These are phyloP conservation scores for Agrypnia vestita DNA, from an alignment of 1,140 invertebrate species.

Conservation along the genomic window DNA sequence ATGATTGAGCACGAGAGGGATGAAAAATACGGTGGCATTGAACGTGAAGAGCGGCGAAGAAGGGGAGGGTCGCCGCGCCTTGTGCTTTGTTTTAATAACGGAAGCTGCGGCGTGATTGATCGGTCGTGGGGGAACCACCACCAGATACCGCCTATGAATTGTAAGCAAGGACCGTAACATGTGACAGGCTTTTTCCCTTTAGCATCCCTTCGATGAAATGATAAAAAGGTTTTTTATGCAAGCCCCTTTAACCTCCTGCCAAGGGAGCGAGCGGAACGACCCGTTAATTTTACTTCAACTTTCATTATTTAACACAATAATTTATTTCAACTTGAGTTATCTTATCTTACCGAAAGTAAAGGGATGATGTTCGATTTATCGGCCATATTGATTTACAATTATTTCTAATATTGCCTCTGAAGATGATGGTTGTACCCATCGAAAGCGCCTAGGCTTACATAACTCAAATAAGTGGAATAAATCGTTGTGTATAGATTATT, in stretches of 20 bases:
- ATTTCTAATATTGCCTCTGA: too few species aligned
- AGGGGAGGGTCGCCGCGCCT: conserved; percentile 18
- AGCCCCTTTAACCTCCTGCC: background rate
- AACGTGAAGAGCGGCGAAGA: background rate
- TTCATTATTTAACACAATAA: too few species aligned
- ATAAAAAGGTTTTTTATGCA: conserved; percentile 1
- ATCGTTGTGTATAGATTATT: too few species aligned
- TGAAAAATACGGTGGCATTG: background rate
- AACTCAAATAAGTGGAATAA: too few species aligned
- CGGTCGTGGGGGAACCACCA: conserved; percentile 14
- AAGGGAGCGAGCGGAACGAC: too few species aligned
- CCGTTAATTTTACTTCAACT: too few species aligned
- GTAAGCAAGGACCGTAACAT: conserved; percentile 41
- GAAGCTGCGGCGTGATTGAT: conserved; percentile 42
- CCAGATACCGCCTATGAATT: conserved; percentile 30
- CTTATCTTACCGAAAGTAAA: too few species aligned
- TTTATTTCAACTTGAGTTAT: too few species aligned
- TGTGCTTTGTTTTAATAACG: conserved; percentile 47
- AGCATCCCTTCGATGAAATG: conserved; percentile 29
- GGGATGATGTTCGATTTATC: too few species aligned
- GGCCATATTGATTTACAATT: too few species aligned
- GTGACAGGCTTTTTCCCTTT: conserved; percentile 36
- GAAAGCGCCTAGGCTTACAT: too few species aligned
- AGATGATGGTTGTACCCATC: too few species aligned
- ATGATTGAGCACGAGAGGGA: background rate